These are phyloP conservation scores for Acanthurus lineatus DNA, from an alignment of 2,797 vertebrate genomes.

Conservation along the genomic window DNA sequence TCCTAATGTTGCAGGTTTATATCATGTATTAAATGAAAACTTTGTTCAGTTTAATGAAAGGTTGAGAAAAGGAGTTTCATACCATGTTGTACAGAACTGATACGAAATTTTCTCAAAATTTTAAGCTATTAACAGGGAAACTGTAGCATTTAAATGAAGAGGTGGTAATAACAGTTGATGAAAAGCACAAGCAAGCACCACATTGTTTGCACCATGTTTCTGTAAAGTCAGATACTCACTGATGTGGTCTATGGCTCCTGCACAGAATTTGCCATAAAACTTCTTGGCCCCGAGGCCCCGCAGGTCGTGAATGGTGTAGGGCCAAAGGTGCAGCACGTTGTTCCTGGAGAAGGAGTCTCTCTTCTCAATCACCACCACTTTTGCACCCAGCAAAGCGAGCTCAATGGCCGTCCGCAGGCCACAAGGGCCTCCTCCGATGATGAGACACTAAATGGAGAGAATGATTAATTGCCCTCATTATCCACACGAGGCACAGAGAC, in stretches of 20 bases:
- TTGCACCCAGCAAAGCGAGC: conserved; percentile 94
- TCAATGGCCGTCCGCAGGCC: conserved; percentile 96
- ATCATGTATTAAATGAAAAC: neutral
- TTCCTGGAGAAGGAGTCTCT: conserved; percentile 96
- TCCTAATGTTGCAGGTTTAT: too few species aligned
- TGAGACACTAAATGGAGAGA: conserved; percentile 89
- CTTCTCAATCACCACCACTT: conserved; percentile 96
- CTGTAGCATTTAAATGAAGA: neutral
- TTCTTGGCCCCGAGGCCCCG: conserved; percentile 96
- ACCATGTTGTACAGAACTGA: neutral
- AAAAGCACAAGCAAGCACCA: neutral
- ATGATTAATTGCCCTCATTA: conserved; percentile 45
- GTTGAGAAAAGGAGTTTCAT: neutral
- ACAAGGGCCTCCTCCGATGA: conserved; percentile 96
- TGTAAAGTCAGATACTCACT: conserved; percentile 87
- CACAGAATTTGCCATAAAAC: conserved; percentile 98
- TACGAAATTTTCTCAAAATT: neutral
- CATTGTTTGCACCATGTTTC: neutral
- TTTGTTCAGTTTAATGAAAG: neutral
- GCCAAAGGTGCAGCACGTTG: conserved; percentile 98
- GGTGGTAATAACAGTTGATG: neutral
- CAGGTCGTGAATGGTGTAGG: conserved; percentile 97
- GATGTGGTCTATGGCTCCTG: conserved; percentile 97
- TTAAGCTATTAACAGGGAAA: neutral
- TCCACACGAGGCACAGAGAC: conserved; percentile 7